A percentile compares a stretch with the other conserved stretches of the same genome.
These are phyloP conservation scores for Papilio glaucus DNA, from an alignment of 1,140 invertebrate species.

Conservation along the genomic window DNA sequence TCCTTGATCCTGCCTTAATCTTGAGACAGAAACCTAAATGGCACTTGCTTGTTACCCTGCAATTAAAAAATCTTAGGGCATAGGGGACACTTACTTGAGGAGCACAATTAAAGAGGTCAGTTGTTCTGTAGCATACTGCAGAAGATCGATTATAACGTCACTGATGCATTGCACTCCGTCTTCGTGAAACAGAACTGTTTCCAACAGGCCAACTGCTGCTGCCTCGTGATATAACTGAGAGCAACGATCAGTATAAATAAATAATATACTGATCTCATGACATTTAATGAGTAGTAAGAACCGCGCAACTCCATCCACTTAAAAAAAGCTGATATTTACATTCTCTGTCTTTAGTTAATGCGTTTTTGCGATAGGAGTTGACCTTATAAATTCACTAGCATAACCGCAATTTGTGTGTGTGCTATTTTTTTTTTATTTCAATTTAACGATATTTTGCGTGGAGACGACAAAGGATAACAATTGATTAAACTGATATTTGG, in stretches of 20 bases:
- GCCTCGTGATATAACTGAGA: conserved; percentile 88
- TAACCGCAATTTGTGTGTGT: too few relatives aligned
- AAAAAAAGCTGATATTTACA: too few relatives aligned
- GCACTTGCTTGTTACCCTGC: too few relatives aligned
- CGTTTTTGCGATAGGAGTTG: too few relatives aligned
- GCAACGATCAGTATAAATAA: not conserved
- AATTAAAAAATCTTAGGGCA: conserved; percentile 40
- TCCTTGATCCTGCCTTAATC: too few relatives aligned
- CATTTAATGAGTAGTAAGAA: too few relatives aligned
- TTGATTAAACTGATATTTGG: not conserved
- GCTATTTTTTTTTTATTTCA: too few relatives aligned
- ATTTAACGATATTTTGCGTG: not conserved
- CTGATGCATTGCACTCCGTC: conserved; percentile 88
- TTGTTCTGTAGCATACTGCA: conserved; percentile 88
- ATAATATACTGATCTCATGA: not conserved
- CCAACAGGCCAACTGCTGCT: conserved; percentile 87
- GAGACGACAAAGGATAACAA: conserved; percentile 9
- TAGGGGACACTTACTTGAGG: conserved; percentile 60
- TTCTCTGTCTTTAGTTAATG: too few relatives aligned
- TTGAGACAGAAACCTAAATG: too few relatives aligned
- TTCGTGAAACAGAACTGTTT: conserved; percentile 89
- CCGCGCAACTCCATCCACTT: too few relatives aligned
- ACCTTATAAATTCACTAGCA: too few relatives aligned
- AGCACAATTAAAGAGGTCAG: conserved; percentile 84
- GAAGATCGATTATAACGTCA: conserved; percentile 88